These are phyloP conservation scores for Drosophila setosimentum DNA, from an alignment of 2,888 invertebrate species.

Conservation along the genomic window DNA sequence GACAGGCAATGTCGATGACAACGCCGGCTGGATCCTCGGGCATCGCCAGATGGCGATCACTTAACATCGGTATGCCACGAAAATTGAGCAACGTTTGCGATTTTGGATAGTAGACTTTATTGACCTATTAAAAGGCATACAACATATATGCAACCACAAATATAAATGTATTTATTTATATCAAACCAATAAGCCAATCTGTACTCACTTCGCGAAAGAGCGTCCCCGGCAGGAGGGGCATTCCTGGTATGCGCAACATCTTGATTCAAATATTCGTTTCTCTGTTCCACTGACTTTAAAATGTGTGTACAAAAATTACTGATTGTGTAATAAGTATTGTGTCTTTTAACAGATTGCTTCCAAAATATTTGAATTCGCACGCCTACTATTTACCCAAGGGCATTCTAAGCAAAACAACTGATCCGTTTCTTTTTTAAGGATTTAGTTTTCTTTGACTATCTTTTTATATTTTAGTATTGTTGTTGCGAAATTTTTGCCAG, in stretches of 20 bases:
- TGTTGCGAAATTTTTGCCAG: background rate
- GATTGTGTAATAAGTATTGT: background rate
- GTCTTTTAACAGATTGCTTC: background rate
- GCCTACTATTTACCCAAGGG: background rate
- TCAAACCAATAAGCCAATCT: background rate
- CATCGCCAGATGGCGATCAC: conserved; percentile 86
- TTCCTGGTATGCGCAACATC: conserved; percentile 88
- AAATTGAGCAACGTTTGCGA: conserved; percentile 88
- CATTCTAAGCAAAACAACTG: background rate
- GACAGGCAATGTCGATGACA: conserved; percentile 84
- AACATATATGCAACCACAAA: background rate
- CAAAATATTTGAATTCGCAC: background rate
- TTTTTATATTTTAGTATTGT: background rate
- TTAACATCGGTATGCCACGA: conserved; percentile 87
- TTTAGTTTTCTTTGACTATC: background rate
- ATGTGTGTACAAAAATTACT: background rate
- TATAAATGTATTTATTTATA: background rate
- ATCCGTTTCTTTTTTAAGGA: background rate
- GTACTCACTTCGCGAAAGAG: conserved; percentile 88
- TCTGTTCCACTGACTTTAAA: conserved; percentile 18
- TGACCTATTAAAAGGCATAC: conserved; percentile 33
- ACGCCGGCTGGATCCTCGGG: conserved; percentile 86
- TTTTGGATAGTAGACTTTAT: conserved; percentile 85
- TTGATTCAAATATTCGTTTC: conserved; percentile 40
- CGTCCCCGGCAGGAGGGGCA: conserved; percentile 86